phyloP scores from a whole-genome alignment of 2,888 invertebrate genomes.

The Nezara viridula region DNA sequence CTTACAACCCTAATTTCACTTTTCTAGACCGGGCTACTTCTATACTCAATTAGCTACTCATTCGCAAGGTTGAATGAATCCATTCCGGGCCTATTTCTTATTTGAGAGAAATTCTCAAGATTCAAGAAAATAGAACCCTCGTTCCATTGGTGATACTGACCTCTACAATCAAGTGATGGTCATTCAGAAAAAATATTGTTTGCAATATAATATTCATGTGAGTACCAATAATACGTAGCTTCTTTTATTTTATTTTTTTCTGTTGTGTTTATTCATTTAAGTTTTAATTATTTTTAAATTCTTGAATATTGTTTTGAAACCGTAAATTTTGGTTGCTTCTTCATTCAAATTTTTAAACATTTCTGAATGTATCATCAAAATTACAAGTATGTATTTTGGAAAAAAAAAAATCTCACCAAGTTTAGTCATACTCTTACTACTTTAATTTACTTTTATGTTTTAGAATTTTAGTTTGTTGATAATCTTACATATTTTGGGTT shows the following conservation, averaged over 20 bases:
- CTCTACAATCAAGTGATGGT: not conserved
- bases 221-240: not conserved
- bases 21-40: not conserved
- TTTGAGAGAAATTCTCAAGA: not conserved
- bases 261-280: not conserved
- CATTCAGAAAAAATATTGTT: not conserved
- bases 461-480: no score
- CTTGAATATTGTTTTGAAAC: no score
- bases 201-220: not conserved
- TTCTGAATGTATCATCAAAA: no score
- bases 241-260: not conserved
- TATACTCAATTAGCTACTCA: not conserved
- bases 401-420: no score
- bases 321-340: no score
- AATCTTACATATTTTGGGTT: no score
- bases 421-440: no score
- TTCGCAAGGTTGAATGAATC: not conserved
- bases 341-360: no score
- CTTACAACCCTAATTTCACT: not conserved
- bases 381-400: no score
- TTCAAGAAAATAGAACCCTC: not conserved
- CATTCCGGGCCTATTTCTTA: not conserved
- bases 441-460: no score
- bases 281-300: not conserved
- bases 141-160: not conserved